phyloP scores from a whole-genome alignment of 2,888 invertebrate species.

The Anoncus sp. region DNA sequence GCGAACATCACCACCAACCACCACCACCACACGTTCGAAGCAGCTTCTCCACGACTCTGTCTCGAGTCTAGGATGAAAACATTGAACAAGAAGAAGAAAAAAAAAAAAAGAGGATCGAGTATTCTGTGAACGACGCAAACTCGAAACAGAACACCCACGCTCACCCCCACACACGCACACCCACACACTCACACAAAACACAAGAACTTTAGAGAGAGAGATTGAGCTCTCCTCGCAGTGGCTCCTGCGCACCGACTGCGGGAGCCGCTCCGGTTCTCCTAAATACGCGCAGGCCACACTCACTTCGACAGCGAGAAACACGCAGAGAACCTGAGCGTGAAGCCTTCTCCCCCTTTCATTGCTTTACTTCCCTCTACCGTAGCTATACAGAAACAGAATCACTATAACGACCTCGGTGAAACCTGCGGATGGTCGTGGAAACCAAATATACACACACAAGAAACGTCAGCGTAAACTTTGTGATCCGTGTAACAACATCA shows the following conservation, averaged over 20 bases:
- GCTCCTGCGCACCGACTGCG: conserved; percentile 65
- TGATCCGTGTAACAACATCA: neutral
- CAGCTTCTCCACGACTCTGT: conserved; percentile 2
- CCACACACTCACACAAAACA: conserved; percentile 1
- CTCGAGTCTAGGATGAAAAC: conserved; percentile 13
- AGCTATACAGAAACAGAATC: conserved; percentile 42
- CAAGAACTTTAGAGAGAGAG: conserved; percentile 11
- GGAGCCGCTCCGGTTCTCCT: conserved; percentile 57
- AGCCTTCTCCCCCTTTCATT: conserved; percentile 39
- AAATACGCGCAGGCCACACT: conserved; percentile 63
- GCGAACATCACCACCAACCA: too few relatives aligned
- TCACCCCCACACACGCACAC: conserved; percentile 21
- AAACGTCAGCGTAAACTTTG: conserved; percentile 41
- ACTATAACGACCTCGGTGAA: conserved; percentile 56
- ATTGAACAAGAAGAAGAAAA: conserved; percentile 8
- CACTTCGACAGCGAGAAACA: conserved; percentile 46
- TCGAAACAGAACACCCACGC: conserved; percentile 38
- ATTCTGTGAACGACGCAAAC: conserved; percentile 41
- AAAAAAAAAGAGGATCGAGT: conserved; percentile 19
- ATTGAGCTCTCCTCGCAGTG: conserved; percentile 54
- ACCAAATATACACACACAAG: conserved; percentile 42
- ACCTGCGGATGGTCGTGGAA: conserved; percentile 58
- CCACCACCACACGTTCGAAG: too few relatives aligned
- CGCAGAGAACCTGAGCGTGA: conserved; percentile 45
- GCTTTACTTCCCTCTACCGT: conserved; percentile 3